Base-by-base conservation (phyloP, 2,888 invertebrate genomes). In the Saturnia japonica region DNA sequence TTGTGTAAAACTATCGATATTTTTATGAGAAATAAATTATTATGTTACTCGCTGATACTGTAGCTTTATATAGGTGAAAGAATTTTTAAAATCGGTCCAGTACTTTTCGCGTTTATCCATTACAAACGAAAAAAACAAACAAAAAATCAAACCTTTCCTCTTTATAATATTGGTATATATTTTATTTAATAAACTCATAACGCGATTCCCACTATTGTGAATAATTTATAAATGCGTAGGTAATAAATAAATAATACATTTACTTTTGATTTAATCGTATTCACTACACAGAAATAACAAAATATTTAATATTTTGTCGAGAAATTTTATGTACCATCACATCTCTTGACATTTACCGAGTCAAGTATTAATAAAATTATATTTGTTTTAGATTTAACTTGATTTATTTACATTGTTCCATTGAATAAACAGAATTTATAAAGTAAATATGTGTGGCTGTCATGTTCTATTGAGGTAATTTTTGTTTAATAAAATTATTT, bases 351-450 rank as follows among this genome's bases (percentile, higher is more conserved):
- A 54, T 54, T 22, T 22, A 54, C 54, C 9, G 22, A 54, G n/a
- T n/a, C n/a, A n/a, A n/a, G 51, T 19, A 54, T n/a, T 54, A 54
- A 47, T 47, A 54, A 54, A 54, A 54, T 54, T 54, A n/a, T 22
- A n/a, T 54, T 22, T 54, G 8, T 47, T 47, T 47, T 47, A 47
- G 47, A 22, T 54, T 22, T 54, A 3, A 22, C 9, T 54, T 54
- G 22, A 54, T 54, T 54, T 54, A 2, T 54, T 8, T 54, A 54
- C 12, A 22, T n/a, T n/a, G 7, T 51, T 51, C 7, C n/a, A n/a
- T 51, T 51, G 6, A 8, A n/a, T 22, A 54, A 8, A 54, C 22
- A 54, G 1, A 54, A 54, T 54, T 54, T 22, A 22, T 22, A 54
- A 54, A 54, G 54, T 22, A 54, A 54, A 51, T 19, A 51, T 54